These are phyloP conservation scores for Perizoma flavofasciatum DNA, from an alignment of 2,888 invertebrate species.

Conservation along the genomic window DNA sequence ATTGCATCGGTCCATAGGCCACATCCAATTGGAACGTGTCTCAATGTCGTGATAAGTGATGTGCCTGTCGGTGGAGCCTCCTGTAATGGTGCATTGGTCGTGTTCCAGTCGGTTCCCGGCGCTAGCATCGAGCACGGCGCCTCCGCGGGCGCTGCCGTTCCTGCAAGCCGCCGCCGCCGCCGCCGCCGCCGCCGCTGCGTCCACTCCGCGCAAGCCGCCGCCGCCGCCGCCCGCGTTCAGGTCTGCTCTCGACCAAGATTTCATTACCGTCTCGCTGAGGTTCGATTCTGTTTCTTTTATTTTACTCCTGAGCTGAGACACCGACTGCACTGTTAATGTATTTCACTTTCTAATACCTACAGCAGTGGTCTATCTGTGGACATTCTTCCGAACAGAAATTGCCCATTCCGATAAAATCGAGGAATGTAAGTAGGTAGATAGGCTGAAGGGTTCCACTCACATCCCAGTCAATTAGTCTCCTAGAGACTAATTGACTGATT, in stretches of 20 bases:
- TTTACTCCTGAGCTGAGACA: slow-evolving; percentile 39
- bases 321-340: background rate
- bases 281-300: slow-evolving; percentile 75
- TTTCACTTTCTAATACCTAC: no score
- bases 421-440: no score
- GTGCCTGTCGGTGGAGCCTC: background rate
- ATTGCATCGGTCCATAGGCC: no score
- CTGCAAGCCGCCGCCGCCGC: slow-evolving; percentile 58
- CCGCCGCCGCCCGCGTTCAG: slow-evolving; percentile 88
- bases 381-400: no score
- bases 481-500: no score
- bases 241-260: slow-evolving; percentile 87
- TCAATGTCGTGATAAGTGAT: no score
- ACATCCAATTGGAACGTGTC: no score
- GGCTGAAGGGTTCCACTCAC: no score
- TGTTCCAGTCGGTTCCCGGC: slow-evolving; percentile 65
- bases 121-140: slow-evolving; percentile 58
- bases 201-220: slow-evolving; percentile 82
- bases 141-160: slow-evolving; percentile 54
- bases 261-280: slow-evolving; percentile 88
- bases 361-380: no score
- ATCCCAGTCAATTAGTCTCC: no score
- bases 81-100: background rate
- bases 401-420: no score
- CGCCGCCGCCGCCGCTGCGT: slow-evolving; percentile 52